Evolutionary conservation across 2,797 vertebrate species (phyloP).

Genomic region (Phrynocephalus vlangalii): DNA sequence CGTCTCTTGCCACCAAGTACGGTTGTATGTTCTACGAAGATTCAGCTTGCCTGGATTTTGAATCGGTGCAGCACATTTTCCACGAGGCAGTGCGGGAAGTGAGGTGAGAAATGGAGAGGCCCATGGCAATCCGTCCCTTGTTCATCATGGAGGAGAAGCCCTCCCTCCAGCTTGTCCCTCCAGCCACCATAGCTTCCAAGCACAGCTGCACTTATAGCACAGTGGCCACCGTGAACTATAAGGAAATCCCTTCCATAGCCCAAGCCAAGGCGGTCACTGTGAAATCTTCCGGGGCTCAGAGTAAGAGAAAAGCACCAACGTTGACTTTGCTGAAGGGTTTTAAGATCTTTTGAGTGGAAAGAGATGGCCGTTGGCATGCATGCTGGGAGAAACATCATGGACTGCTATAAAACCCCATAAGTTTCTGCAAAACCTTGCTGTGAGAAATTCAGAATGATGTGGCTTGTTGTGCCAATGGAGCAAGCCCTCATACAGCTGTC

Average conservation of each 20-base stretch:
- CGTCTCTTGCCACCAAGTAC: slow-evolving; percentile 81
- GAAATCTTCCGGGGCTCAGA: slow-evolving; percentile 91
- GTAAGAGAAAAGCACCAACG: slow-evolving; percentile 90
- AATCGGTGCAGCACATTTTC: slow-evolving; percentile 86
- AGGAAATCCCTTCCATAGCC: slow-evolving; percentile 89
- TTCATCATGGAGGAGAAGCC: slow-evolving; percentile 86
- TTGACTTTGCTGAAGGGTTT: slow-evolving; percentile 92
- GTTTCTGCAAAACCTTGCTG: neutral
- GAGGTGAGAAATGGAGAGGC: slow-evolving; percentile 74
- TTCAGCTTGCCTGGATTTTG: slow-evolving; percentile 89
- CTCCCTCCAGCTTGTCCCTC: slow-evolving; percentile 64
- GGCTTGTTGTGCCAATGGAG: neutral
- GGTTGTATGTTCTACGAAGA: slow-evolving; percentile 89
- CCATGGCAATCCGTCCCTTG: slow-evolving; percentile 72
- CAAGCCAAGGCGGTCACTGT: slow-evolving; percentile 93
- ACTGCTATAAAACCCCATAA: too few species aligned
- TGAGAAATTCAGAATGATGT: neutral
- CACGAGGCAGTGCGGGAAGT: slow-evolving; percentile 86
- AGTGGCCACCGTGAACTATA: slow-evolving; percentile 80
- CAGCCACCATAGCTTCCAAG: slow-evolving; percentile 68
- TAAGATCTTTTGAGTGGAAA: slow-evolving; percentile 84
- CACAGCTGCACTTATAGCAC: slow-evolving; percentile 80
- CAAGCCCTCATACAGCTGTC: neutral
- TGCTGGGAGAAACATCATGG: too few species aligned
- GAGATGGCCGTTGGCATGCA: neutral